Conservation (phyloP, 2,113 vertebrate genomes). For the Leptobrachium leishanense region DNA sequence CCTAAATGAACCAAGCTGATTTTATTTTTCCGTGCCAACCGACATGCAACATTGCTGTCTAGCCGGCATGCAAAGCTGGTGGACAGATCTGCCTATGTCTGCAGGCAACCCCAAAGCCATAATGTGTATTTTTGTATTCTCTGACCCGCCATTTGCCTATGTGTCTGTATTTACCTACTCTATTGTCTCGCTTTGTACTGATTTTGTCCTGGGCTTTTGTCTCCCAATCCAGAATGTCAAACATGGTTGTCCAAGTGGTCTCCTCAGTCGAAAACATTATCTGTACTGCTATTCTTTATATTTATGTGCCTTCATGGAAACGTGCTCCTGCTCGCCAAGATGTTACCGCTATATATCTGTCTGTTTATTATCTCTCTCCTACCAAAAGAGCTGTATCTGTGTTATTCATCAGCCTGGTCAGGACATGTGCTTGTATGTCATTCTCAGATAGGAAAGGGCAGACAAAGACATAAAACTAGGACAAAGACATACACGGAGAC, state of each 20-base stretch:
- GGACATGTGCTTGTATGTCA: conserved; percentile 40
- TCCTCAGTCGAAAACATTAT: conserved; percentile 1
- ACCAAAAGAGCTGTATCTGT: conserved; percentile 15
- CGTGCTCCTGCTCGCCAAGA: not conserved
- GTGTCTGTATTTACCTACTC: conserved; percentile 34
- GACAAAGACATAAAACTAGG: conserved; percentile 38
- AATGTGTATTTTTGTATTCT: conserved; percentile 18
- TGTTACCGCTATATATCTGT: no score
- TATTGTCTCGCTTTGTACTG: conserved; percentile 14
- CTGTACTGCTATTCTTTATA: conserved; percentile 4
- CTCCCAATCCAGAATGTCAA: conserved; percentile 20
- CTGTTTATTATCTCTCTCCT: conserved; percentile 18
- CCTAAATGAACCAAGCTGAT: no score
- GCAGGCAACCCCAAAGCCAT: not conserved
- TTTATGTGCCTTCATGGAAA: conserved; percentile 5
- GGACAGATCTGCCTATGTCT: not conserved
- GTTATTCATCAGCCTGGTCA: conserved; percentile 35
- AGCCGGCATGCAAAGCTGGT: conserved; percentile 35
- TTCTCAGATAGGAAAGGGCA: conserved; percentile 44
- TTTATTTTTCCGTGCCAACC: no score
- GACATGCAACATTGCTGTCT: conserved; percentile 10
- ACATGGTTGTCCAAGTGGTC: conserved; percentile 17
- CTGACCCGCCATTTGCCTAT: conserved; percentile 18
- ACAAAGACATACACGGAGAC: conserved; percentile 27
- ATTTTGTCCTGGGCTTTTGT: conserved; percentile 29